Evolutionary conservation across 1,140 invertebrate genomes (phyloP), one percentile per base, ranked within the genome.

Genomic region (Drosophila chauvacae): DNA sequence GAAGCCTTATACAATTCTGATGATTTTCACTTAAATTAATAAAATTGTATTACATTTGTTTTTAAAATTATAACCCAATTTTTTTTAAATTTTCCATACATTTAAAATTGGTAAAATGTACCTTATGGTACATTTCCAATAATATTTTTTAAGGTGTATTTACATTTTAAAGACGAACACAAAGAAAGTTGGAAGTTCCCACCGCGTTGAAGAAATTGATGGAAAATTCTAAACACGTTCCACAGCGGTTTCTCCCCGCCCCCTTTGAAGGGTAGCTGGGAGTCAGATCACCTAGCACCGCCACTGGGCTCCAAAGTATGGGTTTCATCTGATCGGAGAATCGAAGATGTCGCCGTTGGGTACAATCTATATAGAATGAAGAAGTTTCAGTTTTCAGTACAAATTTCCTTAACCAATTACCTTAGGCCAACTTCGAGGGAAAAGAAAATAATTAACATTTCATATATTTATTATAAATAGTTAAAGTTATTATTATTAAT

Each of bases 141-240:
- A 6, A 2, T 11, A 14, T 44, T 42, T 39, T 5, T 14, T 4
- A 42, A 18, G 16, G 66, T 63, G 45, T 48, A 51, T 44, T 47
- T 61, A 64, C 5, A 44, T 68, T 83, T 69, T 75, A 48, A 23
- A 13, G 48, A 28, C 16, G 20, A 4, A n/a, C 53, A 70, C 37
- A 60, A 61, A 87, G 84, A 87, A 90, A 88, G 84, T 86, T 66
- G 5, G 44, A 26, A 42, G 44, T 87, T 87, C 76, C 64, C 84
- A 88, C n/a, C 48, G 48, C 41, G 18, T 37, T 37, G 39, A 51
- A 76, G 64, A 77, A 77, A 74, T 77, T 80, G 57, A 70, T 83
- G 58, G 28, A 83, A 74, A 62, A 87, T 87, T 88, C 84, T 77
- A 62, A 82, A 55, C 83, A 82, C 83, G 83, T 77, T 69, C 57